A percentile compares a stretch with the other conserved stretches of the same genome.
These are phyloP conservation scores for Aricia agestis DNA, from an alignment of 1,140 invertebrate genomes.

Conservation along the genomic window DNA sequence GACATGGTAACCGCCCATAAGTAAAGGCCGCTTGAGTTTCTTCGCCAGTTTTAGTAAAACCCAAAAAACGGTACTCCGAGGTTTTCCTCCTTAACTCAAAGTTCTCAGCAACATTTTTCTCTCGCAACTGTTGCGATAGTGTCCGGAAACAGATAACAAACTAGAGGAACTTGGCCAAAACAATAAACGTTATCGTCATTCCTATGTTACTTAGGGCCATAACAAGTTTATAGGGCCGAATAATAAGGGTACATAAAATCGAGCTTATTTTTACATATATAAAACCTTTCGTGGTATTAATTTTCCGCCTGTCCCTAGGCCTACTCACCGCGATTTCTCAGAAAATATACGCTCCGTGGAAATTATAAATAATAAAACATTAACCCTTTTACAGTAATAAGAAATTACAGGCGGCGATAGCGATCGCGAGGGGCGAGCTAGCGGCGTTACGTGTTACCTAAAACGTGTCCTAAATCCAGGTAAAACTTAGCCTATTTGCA, in stretches of 20 bases:
- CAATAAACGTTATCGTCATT: no score
- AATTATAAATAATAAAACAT: constrained; percentile 4
- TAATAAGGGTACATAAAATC: constrained; percentile 2
- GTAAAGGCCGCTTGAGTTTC: no score
- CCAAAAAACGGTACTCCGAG: no score
- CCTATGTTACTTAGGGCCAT: background rate
- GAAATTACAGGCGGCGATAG: background rate
- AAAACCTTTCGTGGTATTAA: background rate
- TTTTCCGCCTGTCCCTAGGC: background rate
- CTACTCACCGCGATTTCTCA: background rate
- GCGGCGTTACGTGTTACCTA: background rate
- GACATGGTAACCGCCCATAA: no score
- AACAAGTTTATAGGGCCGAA: background rate
- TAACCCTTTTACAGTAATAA: constrained; percentile 7
- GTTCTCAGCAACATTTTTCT: no score
- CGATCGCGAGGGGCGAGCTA: background rate
- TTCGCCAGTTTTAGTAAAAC: no score
- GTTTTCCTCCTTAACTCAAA: no score
- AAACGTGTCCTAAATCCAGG: background rate
- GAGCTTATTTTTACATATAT: constrained; percentile 3
- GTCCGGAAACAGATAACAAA: no score
- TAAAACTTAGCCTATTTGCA: background rate
- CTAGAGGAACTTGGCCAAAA: no score
- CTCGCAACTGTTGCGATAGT: no score
- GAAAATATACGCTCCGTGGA: background rate